Evolutionary conservation across 2,888 invertebrate genomes (phyloP), one percentile per base, ranked within the genome.

Genomic region (Drosophila dives): DNA sequence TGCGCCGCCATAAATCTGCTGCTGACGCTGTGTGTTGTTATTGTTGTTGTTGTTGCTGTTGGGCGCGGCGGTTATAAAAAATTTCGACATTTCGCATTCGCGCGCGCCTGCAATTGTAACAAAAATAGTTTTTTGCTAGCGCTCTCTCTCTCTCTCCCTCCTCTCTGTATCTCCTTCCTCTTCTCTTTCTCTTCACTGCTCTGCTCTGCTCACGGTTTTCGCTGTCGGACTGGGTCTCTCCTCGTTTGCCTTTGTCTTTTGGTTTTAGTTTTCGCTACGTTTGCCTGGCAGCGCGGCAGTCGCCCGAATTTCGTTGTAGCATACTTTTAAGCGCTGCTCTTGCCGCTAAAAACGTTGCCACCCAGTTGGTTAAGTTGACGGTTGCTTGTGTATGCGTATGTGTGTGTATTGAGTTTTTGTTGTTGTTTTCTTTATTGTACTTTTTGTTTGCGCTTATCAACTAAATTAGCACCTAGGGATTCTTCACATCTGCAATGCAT

Each of bases 381-480:
- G 12, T 45, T 34, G 45, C 17, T 61, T 59, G 45, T 15, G 29
- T 54, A 15, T 23, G 20, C 20, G 20, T 45, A 12, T 20, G 45
- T 32, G 36, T 63, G 59, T 53, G 36, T 23, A 23, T 53, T 49
- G 45, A 54, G 34, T 64, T 29, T 64, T 26, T 66, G 51, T 48
- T 49, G 56, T 61, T 54, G 58, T 68, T 62, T 64, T 48, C 56
- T 61, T 73, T 88, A 87, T 89, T 90, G 80, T 80, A 77, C 78
- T 86, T 53, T 77, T 62, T 77, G 75, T 89, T 91, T 86, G 73
- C 73, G 76, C 92, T 91, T 92, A 92, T 91, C 85, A 86, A 90
- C 92, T 92, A 92, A 92, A 91, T 92, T 92, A 92, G 92, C 92
- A 92, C 92, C 92, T 92, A 92, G 84, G 91, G 92, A 92, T 92